Evolutionary conservation across 2,888 invertebrate species (phyloP).

Genomic region (Cotesia congregata): DNA sequence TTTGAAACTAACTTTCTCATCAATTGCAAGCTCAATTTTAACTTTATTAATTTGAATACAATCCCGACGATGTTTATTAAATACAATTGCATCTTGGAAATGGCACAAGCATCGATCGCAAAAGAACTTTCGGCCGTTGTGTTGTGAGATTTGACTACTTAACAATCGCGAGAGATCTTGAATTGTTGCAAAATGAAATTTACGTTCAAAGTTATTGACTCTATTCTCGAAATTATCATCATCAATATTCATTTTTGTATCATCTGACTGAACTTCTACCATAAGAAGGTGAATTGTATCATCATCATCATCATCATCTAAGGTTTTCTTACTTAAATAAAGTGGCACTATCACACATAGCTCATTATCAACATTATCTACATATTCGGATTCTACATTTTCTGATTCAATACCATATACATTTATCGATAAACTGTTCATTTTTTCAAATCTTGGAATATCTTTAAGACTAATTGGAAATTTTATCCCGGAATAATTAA

Average conservation of each 20-base stretch:
- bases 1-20: too few relatives aligned
- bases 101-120: constrained; percentile 43
- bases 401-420: constrained; percentile 44
- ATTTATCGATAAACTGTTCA: constrained; percentile 49
- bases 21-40: not conserved
- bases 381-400: not conserved
- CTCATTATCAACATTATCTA: not conserved
- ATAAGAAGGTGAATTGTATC: constrained; percentile 29
- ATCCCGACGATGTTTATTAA: constrained; percentile 31
- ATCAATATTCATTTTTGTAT: not conserved
- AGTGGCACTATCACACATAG: constrained; percentile 22
- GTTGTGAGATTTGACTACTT: constrained; percentile 30
- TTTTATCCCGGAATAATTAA: too few relatives aligned
- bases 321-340: constrained; percentile 18
- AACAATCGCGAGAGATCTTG: constrained; percentile 33
- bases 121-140: not conserved
- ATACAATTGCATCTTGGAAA: constrained; percentile 23
- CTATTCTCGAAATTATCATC: not conserved
- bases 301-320: not conserved
- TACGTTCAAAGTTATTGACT: not conserved
- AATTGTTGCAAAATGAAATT: constrained; percentile 27
- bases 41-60: constrained; percentile 14
- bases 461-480: constrained; percentile 40
- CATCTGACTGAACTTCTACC: not conserved
- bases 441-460: constrained; percentile 47